A percentile compares a stretch with the other conserved stretches of the same genome.
phyloP scores from a whole-genome alignment of 2,797 vertebrate species.

The Myotis daubentonii region DNA sequence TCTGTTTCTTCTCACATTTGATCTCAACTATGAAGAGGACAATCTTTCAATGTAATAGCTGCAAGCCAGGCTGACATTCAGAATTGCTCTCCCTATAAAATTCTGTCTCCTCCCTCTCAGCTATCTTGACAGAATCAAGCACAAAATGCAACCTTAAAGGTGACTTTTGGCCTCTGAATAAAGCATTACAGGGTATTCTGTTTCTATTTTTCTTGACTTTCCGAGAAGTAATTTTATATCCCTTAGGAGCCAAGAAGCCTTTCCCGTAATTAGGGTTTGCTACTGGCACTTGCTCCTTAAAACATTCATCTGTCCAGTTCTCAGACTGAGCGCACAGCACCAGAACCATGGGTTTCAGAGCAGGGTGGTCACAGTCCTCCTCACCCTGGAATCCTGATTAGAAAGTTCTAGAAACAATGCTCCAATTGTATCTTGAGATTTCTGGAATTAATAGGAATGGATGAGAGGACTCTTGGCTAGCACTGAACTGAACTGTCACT shows the following conservation, averaged over 20 bases:
- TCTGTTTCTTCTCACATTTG: conserved; percentile 40
- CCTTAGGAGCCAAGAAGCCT: neutral
- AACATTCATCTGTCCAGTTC: neutral
- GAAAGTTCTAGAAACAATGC: conserved; percentile 5
- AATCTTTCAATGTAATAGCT: neutral
- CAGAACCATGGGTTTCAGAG: neutral
- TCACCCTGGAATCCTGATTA: neutral
- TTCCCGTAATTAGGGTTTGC: conserved; percentile 53
- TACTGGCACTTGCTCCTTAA: conserved; percentile 56
- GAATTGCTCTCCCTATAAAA: neutral
- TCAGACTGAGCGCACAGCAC: neutral
- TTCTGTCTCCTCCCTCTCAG: neutral
- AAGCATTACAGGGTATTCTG: neutral
- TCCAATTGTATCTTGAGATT: neutral
- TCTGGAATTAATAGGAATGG: neutral
- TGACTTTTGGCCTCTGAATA: conserved; percentile 52
- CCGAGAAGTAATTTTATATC: conserved; percentile 58
- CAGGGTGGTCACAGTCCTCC: neutral
- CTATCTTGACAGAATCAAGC: conserved; percentile 50
- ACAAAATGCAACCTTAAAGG: neutral
- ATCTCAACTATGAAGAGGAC: neutral
- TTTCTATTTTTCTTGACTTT: conserved; percentile 75
- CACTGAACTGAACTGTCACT: neutral
- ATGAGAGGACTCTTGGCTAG: neutral
- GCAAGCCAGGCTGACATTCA: neutral